These are phyloP conservation scores for Euphonia xanthogaster DNA, from an alignment of 2,797 vertebrate genomes.

Conservation along the genomic window DNA sequence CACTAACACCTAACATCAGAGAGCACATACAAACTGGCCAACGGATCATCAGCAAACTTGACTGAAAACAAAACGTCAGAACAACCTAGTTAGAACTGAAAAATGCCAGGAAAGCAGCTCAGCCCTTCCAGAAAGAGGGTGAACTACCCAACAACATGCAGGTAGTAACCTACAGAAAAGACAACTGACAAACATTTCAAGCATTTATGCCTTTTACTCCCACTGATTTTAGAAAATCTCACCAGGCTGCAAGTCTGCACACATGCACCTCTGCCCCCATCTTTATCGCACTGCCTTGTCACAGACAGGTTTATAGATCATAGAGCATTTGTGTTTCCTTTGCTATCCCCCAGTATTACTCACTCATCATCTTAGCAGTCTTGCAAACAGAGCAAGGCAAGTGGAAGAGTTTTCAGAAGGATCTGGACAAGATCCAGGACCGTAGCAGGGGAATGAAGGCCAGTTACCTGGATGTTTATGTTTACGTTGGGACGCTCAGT, in stretches of 20 bases:
- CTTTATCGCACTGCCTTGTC: neutral
- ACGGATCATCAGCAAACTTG: neutral
- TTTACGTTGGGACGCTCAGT: constrained; percentile 76
- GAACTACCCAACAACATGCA: neutral
- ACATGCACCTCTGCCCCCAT: fast-evolving
- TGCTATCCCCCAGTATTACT: neutral
- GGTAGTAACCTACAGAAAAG: neutral
- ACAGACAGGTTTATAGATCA: neutral
- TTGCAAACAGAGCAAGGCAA: neutral
- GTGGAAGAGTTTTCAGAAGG: neutral
- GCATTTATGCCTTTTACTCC: neutral
- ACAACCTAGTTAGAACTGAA: neutral
- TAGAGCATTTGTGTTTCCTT: neutral
- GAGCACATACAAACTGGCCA: neutral
- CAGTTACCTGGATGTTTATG: constrained; percentile 85
- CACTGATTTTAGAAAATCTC: neutral
- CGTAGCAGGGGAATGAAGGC: neutral
- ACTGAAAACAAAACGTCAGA: neutral
- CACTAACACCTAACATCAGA: neutral
- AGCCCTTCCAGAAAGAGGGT: neutral
- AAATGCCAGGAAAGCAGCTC: neutral
- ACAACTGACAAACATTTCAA: neutral
- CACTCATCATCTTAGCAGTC: neutral
- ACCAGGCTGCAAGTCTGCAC: neutral
- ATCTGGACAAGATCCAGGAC: neutral